A percentile compares a stretch with the other conserved stretches of the same genome.
phyloP scores from a whole-genome alignment of 2,113 vertebrate genomes.

The Tamias sibiricus region DNA sequence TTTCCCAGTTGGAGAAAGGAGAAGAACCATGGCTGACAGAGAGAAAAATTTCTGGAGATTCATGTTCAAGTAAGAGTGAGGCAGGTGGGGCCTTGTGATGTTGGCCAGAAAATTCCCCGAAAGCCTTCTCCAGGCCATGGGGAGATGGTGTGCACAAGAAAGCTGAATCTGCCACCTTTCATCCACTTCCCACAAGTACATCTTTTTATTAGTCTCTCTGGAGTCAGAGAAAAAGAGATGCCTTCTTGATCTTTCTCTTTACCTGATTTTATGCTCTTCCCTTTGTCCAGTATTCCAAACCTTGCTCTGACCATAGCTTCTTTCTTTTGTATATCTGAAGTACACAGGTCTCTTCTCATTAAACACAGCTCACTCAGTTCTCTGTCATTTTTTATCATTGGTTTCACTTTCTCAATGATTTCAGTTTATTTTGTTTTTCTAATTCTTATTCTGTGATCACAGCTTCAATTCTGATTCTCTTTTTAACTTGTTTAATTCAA shows the following conservation, averaged over 20 bases:
- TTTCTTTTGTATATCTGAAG: not conserved
- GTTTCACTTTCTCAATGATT: not conserved
- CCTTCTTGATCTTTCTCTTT: slow-evolving; percentile 2
- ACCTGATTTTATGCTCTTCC: not conserved
- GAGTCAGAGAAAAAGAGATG: not conserved
- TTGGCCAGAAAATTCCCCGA: not conserved
- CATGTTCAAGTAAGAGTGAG: slow-evolving; percentile 49
- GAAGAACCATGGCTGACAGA: slow-evolving; percentile 70
- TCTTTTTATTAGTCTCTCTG: not conserved
- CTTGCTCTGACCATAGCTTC: not conserved
- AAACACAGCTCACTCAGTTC: not conserved
- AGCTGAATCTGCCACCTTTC: not conserved
- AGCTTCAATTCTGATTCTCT: slow-evolving; percentile 19
- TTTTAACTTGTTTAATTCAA: not conserved
- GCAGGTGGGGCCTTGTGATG: not conserved
- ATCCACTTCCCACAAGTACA: not conserved
- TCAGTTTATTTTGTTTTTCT: not conserved
- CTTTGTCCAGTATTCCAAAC: not conserved
- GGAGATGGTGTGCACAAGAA: not conserved
- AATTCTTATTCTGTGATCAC: not conserved
- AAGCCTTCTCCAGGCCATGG: not conserved
- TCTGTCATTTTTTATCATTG: not conserved
- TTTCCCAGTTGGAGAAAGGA: slow-evolving; percentile 78
- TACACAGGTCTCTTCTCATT: not conserved
- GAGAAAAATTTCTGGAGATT: not conserved